Conservation (phyloP, 2,113 vertebrate genomes). For the Labeo rohita region DNA sequence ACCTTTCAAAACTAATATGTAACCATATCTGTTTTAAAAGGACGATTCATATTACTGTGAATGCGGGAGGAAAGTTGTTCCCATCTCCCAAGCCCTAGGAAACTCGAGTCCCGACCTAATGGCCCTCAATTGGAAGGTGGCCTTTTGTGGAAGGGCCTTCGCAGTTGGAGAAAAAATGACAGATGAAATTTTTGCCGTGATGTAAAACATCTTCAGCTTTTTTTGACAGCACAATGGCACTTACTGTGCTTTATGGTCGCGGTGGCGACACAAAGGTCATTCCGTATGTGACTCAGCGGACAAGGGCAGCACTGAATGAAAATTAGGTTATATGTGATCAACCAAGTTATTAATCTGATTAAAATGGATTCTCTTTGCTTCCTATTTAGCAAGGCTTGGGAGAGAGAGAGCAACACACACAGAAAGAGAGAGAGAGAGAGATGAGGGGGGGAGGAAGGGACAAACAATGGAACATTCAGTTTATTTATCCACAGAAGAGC, state of each 20-base stretch:
- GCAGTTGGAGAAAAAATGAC: constrained; percentile 82
- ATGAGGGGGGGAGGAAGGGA: constrained; percentile 74
- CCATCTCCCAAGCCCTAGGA: constrained; percentile 88
- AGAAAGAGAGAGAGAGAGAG: constrained; percentile 53
- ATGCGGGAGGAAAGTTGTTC: constrained; percentile 89
- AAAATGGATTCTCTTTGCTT: constrained; percentile 99
- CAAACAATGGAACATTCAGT: constrained; percentile 73
- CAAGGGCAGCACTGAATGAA: constrained; percentile 97
- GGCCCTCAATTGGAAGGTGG: constrained; percentile 92
- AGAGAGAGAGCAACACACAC: constrained; percentile 27
- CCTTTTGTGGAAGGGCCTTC: constrained; percentile 92
- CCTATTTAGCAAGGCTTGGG: constrained; percentile 94
- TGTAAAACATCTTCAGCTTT: constrained; percentile 94
- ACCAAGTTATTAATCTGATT: constrained; percentile 99
- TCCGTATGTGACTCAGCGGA: constrained; percentile 93
- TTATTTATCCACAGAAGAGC: constrained; percentile 67
- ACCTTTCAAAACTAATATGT: constrained; percentile 98
- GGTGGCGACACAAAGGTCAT: constrained; percentile 98
- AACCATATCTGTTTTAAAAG: constrained; percentile 99
- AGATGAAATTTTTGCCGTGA: constrained; percentile 95
- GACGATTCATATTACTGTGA: constrained; percentile 98
- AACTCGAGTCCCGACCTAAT: constrained; percentile 96
- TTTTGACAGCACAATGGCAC: constrained; percentile 94
- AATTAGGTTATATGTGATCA: constrained; percentile 99
- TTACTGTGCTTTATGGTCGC: constrained; percentile 96